Percentiles rank a stretch among this genome's conserved stretches.
Evolutionary conservation across 2,797 vertebrate species (phyloP).

Genomic region (Ctenochaetus hawaiiensis): DNA sequence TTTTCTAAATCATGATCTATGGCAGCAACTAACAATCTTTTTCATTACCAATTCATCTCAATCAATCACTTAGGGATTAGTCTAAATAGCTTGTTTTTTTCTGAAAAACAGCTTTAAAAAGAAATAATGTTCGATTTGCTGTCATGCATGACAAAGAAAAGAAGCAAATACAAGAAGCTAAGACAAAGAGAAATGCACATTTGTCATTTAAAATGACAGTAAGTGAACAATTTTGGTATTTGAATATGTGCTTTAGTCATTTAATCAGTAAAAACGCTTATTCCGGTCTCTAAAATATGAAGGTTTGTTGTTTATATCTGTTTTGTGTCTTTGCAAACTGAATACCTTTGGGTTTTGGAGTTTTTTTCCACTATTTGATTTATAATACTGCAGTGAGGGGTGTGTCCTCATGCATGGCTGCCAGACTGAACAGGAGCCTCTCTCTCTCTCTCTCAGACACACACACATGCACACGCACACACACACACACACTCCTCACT

Average conservation of each 20-base stretch:
- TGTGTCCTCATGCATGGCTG: constrained; percentile 40
- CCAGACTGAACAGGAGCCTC: constrained; percentile 9
- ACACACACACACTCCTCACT: constrained; percentile 4
- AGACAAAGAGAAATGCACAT: not conserved
- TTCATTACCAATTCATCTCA: not conserved
- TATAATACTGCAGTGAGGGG: constrained; percentile 56
- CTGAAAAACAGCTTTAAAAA: not conserved
- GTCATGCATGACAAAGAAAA: not conserved
- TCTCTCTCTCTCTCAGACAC: not conserved
- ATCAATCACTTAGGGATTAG: not conserved
- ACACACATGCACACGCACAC: not conserved
- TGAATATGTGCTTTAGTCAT: not conserved
- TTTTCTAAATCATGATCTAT: not conserved
- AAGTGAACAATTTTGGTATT: not conserved
- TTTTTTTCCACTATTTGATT: constrained; percentile 37
- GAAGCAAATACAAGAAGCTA: not conserved
- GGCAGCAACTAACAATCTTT: not conserved
- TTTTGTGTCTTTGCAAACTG: not conserved
- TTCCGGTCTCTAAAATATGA: too few species aligned
- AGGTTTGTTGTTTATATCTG: not conserved
- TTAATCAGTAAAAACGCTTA: not conserved
- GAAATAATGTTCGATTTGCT: too few species aligned
- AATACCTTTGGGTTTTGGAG: not conserved
- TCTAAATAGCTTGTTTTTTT: not conserved
- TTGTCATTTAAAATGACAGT: not conserved